Conservation (phyloP, 2,888 invertebrate genomes). For the Helicoverpa assulta region DNA sequence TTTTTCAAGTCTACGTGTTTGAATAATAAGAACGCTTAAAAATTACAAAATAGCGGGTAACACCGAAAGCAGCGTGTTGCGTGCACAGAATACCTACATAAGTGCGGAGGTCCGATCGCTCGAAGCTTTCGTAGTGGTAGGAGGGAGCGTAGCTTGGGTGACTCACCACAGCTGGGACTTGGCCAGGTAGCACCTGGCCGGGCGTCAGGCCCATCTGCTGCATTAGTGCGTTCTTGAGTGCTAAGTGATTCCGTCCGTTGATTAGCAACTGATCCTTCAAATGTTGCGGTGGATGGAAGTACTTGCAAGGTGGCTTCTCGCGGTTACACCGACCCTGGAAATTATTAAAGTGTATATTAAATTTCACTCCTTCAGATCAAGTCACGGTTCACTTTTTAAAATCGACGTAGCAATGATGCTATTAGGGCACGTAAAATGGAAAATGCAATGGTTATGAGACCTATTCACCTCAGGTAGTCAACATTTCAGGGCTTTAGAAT, state of each 20-base stretch:
- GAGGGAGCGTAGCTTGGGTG: slow-evolving; percentile 51
- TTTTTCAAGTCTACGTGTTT: slow-evolving; percentile 78
- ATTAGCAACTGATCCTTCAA: slow-evolving; percentile 99
- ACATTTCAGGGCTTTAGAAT: slow-evolving; percentile 74
- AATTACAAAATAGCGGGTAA: slow-evolving; percentile 80
- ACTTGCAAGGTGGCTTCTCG: slow-evolving; percentile 99
- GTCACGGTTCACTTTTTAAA: slow-evolving; percentile 33
- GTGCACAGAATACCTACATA: slow-evolving; percentile 81
- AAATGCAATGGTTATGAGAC: slow-evolving; percentile 75
- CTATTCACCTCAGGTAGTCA: slow-evolving; percentile 68
- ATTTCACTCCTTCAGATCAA: slow-evolving; percentile 23
- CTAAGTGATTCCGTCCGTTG: slow-evolving; percentile 99
- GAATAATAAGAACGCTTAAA: slow-evolving; percentile 76
- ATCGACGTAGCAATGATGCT: slow-evolving; percentile 21
- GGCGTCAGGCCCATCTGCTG: slow-evolving; percentile 98
- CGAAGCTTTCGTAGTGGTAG: slow-evolving; percentile 72
- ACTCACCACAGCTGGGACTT: slow-evolving; percentile 98
- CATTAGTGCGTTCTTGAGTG: slow-evolving; percentile 99
- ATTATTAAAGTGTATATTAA: slow-evolving; percentile 41
- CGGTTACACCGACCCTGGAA: slow-evolving; percentile 99
- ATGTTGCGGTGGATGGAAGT: slow-evolving; percentile 99
- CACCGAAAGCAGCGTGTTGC: slow-evolving; percentile 88
- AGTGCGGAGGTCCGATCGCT: slow-evolving; percentile 85
- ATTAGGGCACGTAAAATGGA: slow-evolving; percentile 63
- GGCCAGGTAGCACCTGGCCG: slow-evolving; percentile 97